Base-by-base conservation (phyloP, 2,113 vertebrate species). In the Tangachromis dhanisi region DNA sequence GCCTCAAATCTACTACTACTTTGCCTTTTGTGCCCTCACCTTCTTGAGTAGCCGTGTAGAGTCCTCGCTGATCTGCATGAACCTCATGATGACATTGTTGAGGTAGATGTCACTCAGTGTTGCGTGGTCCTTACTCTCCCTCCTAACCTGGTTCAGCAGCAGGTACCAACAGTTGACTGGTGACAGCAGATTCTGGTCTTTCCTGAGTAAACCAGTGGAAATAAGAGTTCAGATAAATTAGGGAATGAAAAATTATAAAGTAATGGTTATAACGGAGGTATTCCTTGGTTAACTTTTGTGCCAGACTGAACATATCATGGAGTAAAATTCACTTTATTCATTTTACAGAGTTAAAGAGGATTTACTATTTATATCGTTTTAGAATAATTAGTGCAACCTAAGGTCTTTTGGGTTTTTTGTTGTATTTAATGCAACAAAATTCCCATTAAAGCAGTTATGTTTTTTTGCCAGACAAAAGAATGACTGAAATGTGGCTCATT, bases 151-250 rank as follows among this genome's bases (percentile, higher is more conserved):
- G 96, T 99, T 99, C 95, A 99, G 96, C 71, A 99, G 96, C 95
- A 99, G 97, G 93, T 99, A 99, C 99, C 99, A 99, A 92, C 99
- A 99, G 95, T 99, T 99, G 88, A 99, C 98, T 0, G 98, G 98
- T 0, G 99, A 99, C 88, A 99, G 92, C 85, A 99, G 97, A 94
- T 99, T 99, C 96, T 99, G 99, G 94, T 99, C 99, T 95, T 98
- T 99, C 96, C 99, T 99, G 49, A 49, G 86, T 2, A 33, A n/a
- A 86, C 8, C n/a, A 89, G 16, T 5, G 11, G 33, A 59, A 73
- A 51, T 3, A 78, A 49, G 19, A 4, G 26, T 19, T 88, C 33
- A 88, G 21, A 24, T 51, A 26, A 19, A 29, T 29, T 47, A 8
- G 14, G 6, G 24, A 76, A 49, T 0, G 38, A 26, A 73, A 73